A percentile compares a stretch with the other conserved stretches of the same genome.
Evolutionary conservation across 2,888 invertebrate species (phyloP).

Genomic region (Creontiades dilutus): DNA sequence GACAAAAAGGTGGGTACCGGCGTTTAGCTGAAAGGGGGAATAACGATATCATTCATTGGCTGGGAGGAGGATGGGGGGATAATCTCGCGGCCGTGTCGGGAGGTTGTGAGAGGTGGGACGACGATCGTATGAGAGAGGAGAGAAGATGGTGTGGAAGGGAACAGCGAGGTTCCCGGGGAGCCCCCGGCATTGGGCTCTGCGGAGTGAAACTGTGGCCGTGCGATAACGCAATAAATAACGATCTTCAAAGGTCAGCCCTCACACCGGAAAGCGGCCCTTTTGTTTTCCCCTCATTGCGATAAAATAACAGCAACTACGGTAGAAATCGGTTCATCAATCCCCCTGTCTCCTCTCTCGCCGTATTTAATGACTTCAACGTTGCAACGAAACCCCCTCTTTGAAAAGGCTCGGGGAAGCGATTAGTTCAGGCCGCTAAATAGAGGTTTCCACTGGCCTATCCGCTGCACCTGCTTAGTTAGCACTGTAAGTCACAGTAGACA

Average conservation of each 20-base stretch:
- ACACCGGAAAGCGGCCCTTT: background rate
- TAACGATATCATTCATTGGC: background rate
- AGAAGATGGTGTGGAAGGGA: too few species aligned
- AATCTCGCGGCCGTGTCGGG: background rate
- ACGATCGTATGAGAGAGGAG: background rate
- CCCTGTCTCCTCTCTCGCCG: too few species aligned
- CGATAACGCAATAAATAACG: constrained; percentile 7
- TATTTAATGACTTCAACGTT: background rate
- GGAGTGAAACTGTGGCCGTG: background rate
- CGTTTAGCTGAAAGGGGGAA: constrained; percentile 2
- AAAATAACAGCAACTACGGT: constrained; percentile 9
- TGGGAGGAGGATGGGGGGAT: background rate
- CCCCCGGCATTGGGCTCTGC: too few species aligned
- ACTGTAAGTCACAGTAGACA: too few species aligned
- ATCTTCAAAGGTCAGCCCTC: constrained; percentile 9
- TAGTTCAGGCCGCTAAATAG: too few species aligned
- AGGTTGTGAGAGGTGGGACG: background rate
- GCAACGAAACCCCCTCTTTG: background rate
- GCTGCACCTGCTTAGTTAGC: too few species aligned
- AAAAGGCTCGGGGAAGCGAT: too few species aligned
- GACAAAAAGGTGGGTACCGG: background rate
- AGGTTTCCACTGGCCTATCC: too few species aligned
- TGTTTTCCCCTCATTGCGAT: background rate
- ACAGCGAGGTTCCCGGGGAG: too few species aligned
- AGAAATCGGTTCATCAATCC: background rate